Evolutionary conservation across 2,888 invertebrate species (phyloP).

Genomic region (Troides helena): DNA sequence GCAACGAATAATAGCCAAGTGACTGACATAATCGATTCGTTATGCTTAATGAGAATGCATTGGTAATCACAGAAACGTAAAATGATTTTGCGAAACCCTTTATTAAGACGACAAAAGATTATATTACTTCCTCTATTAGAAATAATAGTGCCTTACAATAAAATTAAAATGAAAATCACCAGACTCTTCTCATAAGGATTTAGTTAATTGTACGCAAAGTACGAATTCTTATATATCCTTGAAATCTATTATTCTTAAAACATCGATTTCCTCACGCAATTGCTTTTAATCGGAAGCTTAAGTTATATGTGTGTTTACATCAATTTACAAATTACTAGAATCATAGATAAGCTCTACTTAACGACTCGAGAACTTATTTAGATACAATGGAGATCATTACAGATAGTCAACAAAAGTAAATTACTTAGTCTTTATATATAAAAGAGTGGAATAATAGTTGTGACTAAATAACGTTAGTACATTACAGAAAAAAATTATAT

Average conservation of each 20-base stretch:
- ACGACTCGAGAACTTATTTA: slow-evolving; percentile 13
- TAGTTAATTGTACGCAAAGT: no score
- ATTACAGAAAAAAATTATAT: neutral
- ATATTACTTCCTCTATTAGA: neutral
- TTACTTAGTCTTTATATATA: neutral
- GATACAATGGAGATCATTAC: neutral
- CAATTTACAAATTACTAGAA: slow-evolving; percentile 7
- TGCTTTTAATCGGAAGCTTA: no score
- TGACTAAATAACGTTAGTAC: neutral
- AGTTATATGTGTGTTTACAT: neutral
- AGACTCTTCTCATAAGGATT: no score
- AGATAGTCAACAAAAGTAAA: neutral
- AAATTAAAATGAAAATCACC: neutral
- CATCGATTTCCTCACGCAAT: no score
- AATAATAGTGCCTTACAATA: neutral
- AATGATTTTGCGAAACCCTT: neutral
- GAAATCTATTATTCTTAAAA: no score
- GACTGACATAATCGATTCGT: slow-evolving; percentile 10
- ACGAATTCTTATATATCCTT: no score
- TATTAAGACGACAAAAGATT: neutral
- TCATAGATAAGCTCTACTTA: slow-evolving; percentile 13
- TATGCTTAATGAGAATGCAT: slow-evolving; percentile 12
- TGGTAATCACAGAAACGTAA: neutral
- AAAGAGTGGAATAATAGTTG: neutral
- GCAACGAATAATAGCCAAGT: neutral